Evolutionary conservation across 30 jellyfish, hydroid and myxozoan genomes (phyloP), one percentile per base, ranked within the genome.

Genomic region (Pelagia noctiluca): DNA sequence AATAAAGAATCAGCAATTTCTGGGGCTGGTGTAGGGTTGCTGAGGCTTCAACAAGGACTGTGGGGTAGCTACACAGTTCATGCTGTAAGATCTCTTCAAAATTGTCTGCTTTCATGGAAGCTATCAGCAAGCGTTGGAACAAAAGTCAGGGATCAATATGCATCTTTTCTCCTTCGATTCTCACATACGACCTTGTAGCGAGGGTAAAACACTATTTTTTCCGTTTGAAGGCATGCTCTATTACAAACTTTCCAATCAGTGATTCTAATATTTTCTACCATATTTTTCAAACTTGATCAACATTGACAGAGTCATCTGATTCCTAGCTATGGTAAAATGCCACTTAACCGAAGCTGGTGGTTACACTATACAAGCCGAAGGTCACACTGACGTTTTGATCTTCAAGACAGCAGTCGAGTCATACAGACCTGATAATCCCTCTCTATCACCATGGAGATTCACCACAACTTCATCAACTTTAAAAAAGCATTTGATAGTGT

Each of bases 401-500:
- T n/a, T n/a, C n/a, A n/a, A n/a, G n/a, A n/a, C n/a, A n/a, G n/a
- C n/a, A n/a, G n/a, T n/a, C n/a, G n/a, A n/a, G n/a, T n/a, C n/a
- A n/a, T n/a, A n/a, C n/a, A n/a, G n/a, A n/a, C n/a, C n/a, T n/a
- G n/a, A n/a, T n/a, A 76, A 54, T 76, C 24, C 83, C 76, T 74
- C 28, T 25, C 42, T 75, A 74, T 37, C 85, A 89, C 66, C 34
- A 32, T 46, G 75, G 88, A 80, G 25, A 13, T 69, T 1, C 88
- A 80, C 52, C 87, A 63, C 75, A 22, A 46, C 88, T 80, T 80
- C 62, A 64, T 77, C 84, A 89, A 80, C 78, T 67, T 80, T 34
- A 69, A 46, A 31, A 76, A 80, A 63, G 89, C 89, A 63, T 78
- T 57, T 36, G 87, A 78, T 34, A 36, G 90, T 80, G 23, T 69